Evolutionary conservation across 2,888 invertebrate species (phyloP), one percentile per base, ranked within the genome.

Genomic region (Agrotis clavis): DNA sequence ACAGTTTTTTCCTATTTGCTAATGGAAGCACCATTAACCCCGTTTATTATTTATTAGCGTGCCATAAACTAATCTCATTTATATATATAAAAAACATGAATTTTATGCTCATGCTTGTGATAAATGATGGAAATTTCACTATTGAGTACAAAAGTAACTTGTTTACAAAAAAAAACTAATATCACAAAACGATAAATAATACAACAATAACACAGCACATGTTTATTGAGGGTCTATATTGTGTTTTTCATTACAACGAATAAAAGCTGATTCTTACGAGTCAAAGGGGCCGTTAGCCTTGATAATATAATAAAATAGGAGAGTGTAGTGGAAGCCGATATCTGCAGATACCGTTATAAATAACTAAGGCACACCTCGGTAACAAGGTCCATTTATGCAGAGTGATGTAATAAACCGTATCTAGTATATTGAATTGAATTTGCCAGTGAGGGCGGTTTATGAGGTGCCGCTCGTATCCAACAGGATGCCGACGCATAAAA

Each of bases 351-450:
- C 69, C 54, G 77, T 63, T 78, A 74, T 74, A 81, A 84, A 80
- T 71, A 73, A 64, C 67, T 69, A 72, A 70, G 71, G 69, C 68
- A 76, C 86, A 85, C 83, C 73, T 67, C 66, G 25, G 70, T 83
- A 86, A 81, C 79, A 76, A 84, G 79, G 82, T 87, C 86, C 87
- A 88, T 88, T 90, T 90, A 91, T 90, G 90, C 88, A 90, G 84
- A 90, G 86, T 89, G 88, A 87, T 86, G 87, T 87, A 87, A 90
- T 93, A 92, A 91, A 91, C 88, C 86, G 85, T 82, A 84, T 87
- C 86, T 80, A 86, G 69, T 81, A 87, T 90, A 92, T 92, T 91
- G 91, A 94, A 94, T 94, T 94, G 92, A 93, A 93, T 94, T 92
- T 91, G 89, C 91, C 85, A 87, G 88, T 83, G 88, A 90, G 86